Conservation (phyloP, 2,113 vertebrate genomes). For the Oreochromis tanganicae region DNA sequence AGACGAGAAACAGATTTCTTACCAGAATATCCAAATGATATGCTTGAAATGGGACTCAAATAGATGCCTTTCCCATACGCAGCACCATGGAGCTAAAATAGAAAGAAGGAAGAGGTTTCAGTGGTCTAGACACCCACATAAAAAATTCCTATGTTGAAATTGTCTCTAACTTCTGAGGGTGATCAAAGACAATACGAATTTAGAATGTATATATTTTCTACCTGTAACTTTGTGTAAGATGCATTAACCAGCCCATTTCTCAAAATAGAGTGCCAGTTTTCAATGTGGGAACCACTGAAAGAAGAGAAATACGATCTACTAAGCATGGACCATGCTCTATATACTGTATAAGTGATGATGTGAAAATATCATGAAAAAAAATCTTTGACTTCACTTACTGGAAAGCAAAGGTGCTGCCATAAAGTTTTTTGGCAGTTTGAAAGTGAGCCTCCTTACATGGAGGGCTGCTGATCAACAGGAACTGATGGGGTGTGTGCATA, state of each 20-base stretch:
- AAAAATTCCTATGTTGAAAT: neutral
- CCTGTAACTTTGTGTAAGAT: constrained; percentile 93
- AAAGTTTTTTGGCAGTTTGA: constrained; percentile 88
- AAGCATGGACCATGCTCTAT: too few relatives aligned
- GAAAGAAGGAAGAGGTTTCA: constrained; percentile 47
- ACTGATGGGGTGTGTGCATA: constrained; percentile 98
- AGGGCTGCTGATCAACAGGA: constrained; percentile 94
- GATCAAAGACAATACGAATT: neutral
- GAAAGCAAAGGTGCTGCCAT: constrained; percentile 97
- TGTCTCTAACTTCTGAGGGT: neutral
- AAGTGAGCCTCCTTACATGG: constrained; percentile 94
- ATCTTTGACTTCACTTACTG: constrained; percentile 78
- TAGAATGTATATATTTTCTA: constrained; percentile 40
- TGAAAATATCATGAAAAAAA: neutral
- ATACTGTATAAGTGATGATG: neutral
- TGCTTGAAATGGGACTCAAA: constrained; percentile 96
- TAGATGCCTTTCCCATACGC: constrained; percentile 99
- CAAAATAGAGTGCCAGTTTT: constrained; percentile 98
- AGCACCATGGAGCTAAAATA: constrained; percentile 92
- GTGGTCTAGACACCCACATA: neutral
- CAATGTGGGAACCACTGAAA: constrained; percentile 92
- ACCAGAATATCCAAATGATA: constrained; percentile 99
- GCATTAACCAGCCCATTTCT: constrained; percentile 92
- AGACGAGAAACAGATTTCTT: neutral
- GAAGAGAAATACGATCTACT: neutral